Conservation (phyloP, 2,113 vertebrate species). For the Podarcis raffonei region DNA sequence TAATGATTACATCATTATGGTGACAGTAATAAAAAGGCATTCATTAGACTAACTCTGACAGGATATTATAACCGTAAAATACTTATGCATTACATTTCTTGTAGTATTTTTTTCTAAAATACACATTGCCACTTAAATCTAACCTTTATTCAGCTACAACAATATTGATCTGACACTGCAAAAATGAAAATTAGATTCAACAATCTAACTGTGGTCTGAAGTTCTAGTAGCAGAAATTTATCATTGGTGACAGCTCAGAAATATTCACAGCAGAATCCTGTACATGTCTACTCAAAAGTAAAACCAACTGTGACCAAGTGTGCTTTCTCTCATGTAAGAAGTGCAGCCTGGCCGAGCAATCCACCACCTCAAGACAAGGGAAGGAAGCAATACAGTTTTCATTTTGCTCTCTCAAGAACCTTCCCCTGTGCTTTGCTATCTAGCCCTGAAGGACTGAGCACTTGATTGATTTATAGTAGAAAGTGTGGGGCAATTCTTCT, state of each 20-base stretch:
- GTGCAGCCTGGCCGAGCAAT: too few species aligned
- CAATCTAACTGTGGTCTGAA: not conserved
- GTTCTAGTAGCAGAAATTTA: not conserved
- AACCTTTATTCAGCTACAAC: slow-evolving; percentile 10
- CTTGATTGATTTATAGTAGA: too few species aligned
- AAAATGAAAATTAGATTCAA: not conserved
- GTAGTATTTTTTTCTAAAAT: slow-evolving; percentile 29
- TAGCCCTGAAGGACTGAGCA: too few species aligned
- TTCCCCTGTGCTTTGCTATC: too few species aligned
- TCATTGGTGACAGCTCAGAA: not conserved
- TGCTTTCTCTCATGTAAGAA: too few species aligned
- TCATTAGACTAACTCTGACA: slow-evolving; percentile 22
- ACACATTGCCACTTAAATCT: slow-evolving; percentile 6
- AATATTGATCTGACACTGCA: slow-evolving; percentile 16
- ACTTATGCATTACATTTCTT: slow-evolving; percentile 41
- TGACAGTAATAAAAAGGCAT: slow-evolving; percentile 17
- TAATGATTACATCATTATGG: slow-evolving; percentile 5
- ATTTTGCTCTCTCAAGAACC: too few species aligned
- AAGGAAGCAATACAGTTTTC: too few species aligned
- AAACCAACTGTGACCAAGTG: not conserved
- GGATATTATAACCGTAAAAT: slow-evolving; percentile 25
- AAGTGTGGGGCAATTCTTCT: too few species aligned
- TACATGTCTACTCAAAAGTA: not conserved
- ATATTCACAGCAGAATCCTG: not conserved
- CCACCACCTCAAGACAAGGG: too few species aligned